phyloP scores from a whole-genome alignment of 53 echinoderm and acorn worm genomes.

The Holothuria scabra region DNA sequence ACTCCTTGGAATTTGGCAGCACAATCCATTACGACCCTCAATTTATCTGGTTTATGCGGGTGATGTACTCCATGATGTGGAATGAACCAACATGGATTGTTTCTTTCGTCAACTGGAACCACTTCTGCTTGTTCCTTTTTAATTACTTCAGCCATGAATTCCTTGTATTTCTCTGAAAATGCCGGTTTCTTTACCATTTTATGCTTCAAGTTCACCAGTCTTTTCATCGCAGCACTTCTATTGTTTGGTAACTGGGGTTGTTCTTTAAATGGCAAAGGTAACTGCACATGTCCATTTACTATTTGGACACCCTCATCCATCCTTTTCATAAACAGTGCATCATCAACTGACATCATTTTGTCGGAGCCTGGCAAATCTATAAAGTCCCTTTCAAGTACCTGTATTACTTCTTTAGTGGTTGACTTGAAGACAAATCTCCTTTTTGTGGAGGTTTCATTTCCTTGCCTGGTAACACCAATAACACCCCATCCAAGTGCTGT shows the following conservation, averaged over 20 bases:
- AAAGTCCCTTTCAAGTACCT: no score
- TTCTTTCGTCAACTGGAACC: no score
- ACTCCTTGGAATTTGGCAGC: no score
- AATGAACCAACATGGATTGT: no score
- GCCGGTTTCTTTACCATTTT: not conserved
- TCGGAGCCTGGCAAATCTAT: no score
- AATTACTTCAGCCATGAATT: not conserved
- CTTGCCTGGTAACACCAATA: conserved; percentile 12
- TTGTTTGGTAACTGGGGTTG: conserved; percentile 49
- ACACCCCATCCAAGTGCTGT: conserved; percentile 70
- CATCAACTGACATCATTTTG: no score
- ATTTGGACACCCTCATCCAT: conserved; percentile 59
- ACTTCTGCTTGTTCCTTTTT: not conserved
- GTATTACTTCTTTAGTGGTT: conserved; percentile 29
- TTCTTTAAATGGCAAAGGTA: conserved; percentile 66
- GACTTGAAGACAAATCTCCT: conserved; percentile 25
- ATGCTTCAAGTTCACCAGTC: conserved; percentile 20
- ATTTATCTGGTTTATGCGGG: no score
- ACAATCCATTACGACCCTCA: no score
- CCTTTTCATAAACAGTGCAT: no score
- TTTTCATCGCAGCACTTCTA: conserved; percentile 43
- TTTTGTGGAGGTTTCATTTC: not conserved
- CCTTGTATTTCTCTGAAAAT: no score
- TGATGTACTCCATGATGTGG: no score
- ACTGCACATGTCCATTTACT: conserved; percentile 58